A percentile compares a stretch with the other conserved stretches of the same genome.
Evolutionary conservation across 2,113 vertebrate genomes (phyloP).

Genomic region (Erythrocercus mccallii): DNA sequence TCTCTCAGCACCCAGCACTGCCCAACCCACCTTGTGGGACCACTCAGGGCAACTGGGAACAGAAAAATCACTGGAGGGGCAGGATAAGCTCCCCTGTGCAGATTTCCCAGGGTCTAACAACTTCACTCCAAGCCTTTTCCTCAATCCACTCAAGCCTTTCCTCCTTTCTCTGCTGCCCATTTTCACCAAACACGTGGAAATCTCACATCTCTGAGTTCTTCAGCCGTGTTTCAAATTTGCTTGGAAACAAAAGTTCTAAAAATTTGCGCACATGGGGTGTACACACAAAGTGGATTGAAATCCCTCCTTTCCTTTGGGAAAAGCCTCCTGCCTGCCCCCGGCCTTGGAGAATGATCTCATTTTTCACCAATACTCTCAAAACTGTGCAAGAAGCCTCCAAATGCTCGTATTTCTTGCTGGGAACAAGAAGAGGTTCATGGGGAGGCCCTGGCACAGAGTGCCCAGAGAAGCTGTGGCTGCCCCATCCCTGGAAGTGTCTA

Average conservation of each 20-base stretch:
- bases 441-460: background rate
- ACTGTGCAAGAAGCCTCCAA: background rate
- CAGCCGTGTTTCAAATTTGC: background rate
- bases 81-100: background rate
- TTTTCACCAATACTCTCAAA: background rate
- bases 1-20: background rate
- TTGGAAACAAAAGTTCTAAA: background rate
- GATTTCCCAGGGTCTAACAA: background rate
- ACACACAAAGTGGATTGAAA: background rate
- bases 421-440: background rate
- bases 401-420: background rate
- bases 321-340: background rate
- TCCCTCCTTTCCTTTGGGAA: background rate
- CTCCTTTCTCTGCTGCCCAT: background rate
- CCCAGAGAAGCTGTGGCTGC: background rate
- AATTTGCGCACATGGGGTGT: accelerated
- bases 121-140: background rate
- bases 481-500: background rate
- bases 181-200: background rate
- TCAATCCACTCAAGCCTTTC: too few species aligned
- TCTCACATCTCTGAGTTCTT: background rate
- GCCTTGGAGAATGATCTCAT: background rate
- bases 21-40: accelerated
- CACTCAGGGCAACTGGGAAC: background rate
- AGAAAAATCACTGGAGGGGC: background rate